These are phyloP conservation scores for Perca flavescens DNA, from an alignment of 2,113 vertebrate genomes.

Conservation along the genomic window DNA sequence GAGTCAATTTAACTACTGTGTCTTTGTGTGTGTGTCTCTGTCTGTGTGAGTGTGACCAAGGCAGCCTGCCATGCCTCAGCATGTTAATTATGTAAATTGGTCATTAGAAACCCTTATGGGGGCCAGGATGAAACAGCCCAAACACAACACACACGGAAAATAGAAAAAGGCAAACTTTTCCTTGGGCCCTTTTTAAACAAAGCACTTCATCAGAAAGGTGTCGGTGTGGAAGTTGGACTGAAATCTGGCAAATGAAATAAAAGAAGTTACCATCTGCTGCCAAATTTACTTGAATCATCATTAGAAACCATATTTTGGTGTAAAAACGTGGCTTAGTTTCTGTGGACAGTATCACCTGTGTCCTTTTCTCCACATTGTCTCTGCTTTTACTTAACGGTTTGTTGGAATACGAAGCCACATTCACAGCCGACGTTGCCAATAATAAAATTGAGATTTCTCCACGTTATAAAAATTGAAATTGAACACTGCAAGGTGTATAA, in stretches of 20 bases:
- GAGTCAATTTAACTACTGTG: slow-evolving; percentile 9
- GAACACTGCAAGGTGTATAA: not conserved
- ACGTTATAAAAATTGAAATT: not conserved
- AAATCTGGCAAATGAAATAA: slow-evolving; percentile 9
- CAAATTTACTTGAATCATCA: not conserved
- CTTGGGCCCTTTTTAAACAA: slow-evolving; percentile 15
- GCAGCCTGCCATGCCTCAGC: slow-evolving; percentile 65
- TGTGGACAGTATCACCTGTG: not conserved
- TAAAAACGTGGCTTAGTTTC: not conserved
- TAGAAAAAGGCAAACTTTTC: slow-evolving; percentile 34
- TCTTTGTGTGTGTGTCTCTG: slow-evolving; percentile 35
- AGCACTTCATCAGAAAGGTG: slow-evolving; percentile 29
- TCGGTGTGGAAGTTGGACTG: not conserved
- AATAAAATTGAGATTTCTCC: not conserved
- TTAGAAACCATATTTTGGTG: not conserved
- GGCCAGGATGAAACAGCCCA: slow-evolving; percentile 56
- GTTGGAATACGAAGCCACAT: not conserved
- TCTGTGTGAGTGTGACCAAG: slow-evolving; percentile 27
- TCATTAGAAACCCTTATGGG: slow-evolving; percentile 69
- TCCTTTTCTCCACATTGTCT: not conserved
- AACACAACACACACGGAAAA: slow-evolving; percentile 42
- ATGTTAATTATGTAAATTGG: slow-evolving; percentile 81
- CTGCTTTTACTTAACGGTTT: not conserved
- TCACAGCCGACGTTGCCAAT: not conserved
- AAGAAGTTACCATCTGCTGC: not conserved